Percentiles rank a stretch among this genome's conserved stretches.
phyloP scores from a whole-genome alignment of 2,113 vertebrate genomes.

The Nansenia antarctica region DNA sequence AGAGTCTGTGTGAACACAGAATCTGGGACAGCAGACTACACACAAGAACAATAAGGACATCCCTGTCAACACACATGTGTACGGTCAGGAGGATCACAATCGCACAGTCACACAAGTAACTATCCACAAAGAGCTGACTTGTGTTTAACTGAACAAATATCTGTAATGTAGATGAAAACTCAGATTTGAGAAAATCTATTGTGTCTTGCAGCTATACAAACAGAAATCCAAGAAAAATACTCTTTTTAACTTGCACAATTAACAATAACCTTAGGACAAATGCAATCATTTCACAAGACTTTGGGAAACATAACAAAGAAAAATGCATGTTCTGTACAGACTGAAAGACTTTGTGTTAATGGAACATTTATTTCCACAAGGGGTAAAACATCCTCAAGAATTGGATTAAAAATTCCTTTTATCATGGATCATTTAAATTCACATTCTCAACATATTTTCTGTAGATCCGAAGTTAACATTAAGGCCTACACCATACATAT shows the following conservation, averaged over 20 bases:
- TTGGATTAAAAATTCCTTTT: background rate
- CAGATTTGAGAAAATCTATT: too few relatives aligned
- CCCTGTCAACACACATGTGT: slow-evolving; percentile 22
- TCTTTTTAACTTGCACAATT: too few relatives aligned
- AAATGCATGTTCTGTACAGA: too few relatives aligned
- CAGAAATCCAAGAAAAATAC: too few relatives aligned
- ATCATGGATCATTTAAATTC: background rate
- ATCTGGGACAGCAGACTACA: slow-evolving; percentile 44
- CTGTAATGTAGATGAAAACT: too few relatives aligned
- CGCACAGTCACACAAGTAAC: slow-evolving; percentile 9
- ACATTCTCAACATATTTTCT: background rate
- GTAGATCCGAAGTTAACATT: background rate
- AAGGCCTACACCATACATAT: background rate
- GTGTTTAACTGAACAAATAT: background rate
- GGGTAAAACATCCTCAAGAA: background rate
- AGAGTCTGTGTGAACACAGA: background rate
- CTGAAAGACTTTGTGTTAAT: background rate
- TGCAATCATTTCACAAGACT: too few relatives aligned
- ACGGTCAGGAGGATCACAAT: slow-evolving; percentile 33
- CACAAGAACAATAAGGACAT: slow-evolving; percentile 37
- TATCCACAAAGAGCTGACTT: slow-evolving; percentile 7
- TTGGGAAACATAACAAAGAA: too few relatives aligned
- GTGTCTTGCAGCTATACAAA: too few relatives aligned
- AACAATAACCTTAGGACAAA: too few relatives aligned
- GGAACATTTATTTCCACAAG: too few relatives aligned